Conservation (phyloP, 2,888 invertebrate species). For the Cheilosia soror region DNA sequence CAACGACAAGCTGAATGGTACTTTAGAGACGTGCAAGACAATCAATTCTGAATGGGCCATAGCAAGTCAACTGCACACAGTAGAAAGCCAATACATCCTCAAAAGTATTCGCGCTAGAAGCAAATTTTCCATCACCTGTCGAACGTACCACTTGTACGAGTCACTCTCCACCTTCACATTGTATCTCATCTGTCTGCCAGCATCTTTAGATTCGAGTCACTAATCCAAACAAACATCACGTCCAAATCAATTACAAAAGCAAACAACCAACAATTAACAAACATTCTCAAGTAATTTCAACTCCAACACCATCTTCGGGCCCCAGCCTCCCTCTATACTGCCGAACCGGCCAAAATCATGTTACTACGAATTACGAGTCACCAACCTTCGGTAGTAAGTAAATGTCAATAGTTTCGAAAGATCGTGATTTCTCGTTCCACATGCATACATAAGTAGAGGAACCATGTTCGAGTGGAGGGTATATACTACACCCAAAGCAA, state of each 20-base stretch:
- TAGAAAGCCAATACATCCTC: background rate
- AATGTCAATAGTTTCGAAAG: slow-evolving; percentile 70
- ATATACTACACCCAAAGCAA: slow-evolving; percentile 55
- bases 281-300: slow-evolving; percentile 70
- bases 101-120: background rate
- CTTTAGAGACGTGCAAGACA: no score
- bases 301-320: slow-evolving; percentile 63
- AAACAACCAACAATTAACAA: slow-evolving; percentile 72
- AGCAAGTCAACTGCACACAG: background rate
- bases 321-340: slow-evolving; percentile 5
- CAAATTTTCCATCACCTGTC: slow-evolving; percentile 29
- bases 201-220: slow-evolving; percentile 30
- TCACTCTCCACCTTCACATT: slow-evolving; percentile 13
- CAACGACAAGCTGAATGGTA: no score
- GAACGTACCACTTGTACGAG: background rate
- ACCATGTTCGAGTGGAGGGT: slow-evolving; percentile 26
- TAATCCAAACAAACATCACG: slow-evolving; percentile 52
- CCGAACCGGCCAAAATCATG: background rate
- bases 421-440: slow-evolving; percentile 71
- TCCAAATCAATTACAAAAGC: slow-evolving; percentile 72
- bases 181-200: slow-evolving; percentile 12
- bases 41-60: no score
- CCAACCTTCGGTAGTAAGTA: slow-evolving; percentile 63
- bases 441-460: slow-evolving; percentile 50
- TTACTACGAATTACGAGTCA: slow-evolving; percentile 55